These are phyloP conservation scores for Urophycis tenuis DNA, from an alignment of 2,797 vertebrate species.

Conservation along the genomic window DNA sequence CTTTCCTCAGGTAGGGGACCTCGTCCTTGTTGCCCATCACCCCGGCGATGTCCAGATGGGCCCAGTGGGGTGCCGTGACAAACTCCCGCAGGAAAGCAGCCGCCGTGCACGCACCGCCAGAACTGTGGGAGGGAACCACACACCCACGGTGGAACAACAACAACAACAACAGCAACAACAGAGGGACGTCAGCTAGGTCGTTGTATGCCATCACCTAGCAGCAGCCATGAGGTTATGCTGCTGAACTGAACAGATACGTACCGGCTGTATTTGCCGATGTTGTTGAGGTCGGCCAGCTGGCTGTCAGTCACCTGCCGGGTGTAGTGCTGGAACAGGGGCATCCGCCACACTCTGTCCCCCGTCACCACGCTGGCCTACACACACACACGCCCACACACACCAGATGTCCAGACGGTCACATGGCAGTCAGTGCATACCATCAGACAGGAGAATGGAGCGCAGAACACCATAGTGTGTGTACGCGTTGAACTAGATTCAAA, in stretches of 20 bases:
- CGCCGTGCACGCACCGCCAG: slow-evolving; percentile 92
- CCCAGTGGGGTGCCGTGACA: slow-evolving; percentile 86
- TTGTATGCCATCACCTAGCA: neutral
- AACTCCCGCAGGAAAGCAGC: slow-evolving; percentile 93
- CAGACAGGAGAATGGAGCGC: neutral
- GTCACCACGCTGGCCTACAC: slow-evolving; percentile 86
- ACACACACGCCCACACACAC: slow-evolving; percentile 3
- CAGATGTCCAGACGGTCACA: too few species aligned
- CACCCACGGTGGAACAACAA: neutral
- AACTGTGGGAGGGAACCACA: slow-evolving; percentile 60
- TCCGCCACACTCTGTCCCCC: slow-evolving; percentile 95
- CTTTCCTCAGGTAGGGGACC: slow-evolving; percentile 87
- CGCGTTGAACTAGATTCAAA: neutral
- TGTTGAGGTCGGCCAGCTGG: slow-evolving; percentile 90
- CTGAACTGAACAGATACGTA: slow-evolving; percentile 51
- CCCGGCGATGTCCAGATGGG: slow-evolving; percentile 94
- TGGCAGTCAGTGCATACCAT: neutral
- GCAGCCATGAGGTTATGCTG: neutral
- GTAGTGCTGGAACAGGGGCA: slow-evolving; percentile 97
- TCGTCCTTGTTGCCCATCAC: slow-evolving; percentile 97
- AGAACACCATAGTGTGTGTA: too few species aligned
- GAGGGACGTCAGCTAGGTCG: neutral
- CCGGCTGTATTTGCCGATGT: slow-evolving; percentile 90
- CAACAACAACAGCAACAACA: neutral
- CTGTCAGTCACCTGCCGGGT: slow-evolving; percentile 85